A percentile compares a stretch with the other conserved stretches of the same genome.
These are phyloP conservation scores for Spondyliosoma cantharus DNA, from an alignment of 2,797 vertebrate species.

Conservation along the genomic window DNA sequence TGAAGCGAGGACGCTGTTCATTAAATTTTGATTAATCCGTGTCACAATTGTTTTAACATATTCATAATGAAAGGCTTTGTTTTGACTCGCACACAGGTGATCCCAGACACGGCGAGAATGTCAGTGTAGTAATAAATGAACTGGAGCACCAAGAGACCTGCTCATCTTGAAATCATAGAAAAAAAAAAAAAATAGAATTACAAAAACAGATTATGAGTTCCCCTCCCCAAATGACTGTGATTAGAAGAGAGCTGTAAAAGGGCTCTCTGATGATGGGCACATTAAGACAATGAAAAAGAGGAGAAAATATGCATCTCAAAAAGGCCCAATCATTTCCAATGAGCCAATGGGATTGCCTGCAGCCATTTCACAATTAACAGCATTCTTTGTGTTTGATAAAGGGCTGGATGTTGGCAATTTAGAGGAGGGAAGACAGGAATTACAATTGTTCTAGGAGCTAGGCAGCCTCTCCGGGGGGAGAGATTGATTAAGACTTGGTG, in stretches of 20 bases:
- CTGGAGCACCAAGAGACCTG: conserved; percentile 52
- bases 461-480: conserved; percentile 37
- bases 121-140: conserved; percentile 68
- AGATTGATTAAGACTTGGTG: conserved; percentile 59
- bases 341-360: conserved; percentile 70
- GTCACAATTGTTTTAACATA: conserved; percentile 70
- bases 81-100: conserved; percentile 72
- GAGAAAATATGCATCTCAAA: conserved; percentile 60
- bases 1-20: conserved; percentile 50
- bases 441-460: conserved; percentile 53
- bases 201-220: conserved; percentile 68
- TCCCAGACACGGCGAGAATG: conserved; percentile 64
- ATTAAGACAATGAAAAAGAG: conserved; percentile 65
- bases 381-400: conserved; percentile 74
- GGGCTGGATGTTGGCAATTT: conserved; percentile 74
- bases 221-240: conserved; percentile 68
- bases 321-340: conserved; percentile 65
- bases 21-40: conserved; percentile 67
- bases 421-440: conserved; percentile 55
- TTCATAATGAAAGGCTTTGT: conserved; percentile 71
- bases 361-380: conserved; percentile 76
- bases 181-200: conserved; percentile 47
- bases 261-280: conserved; percentile 59
- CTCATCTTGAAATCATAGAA: conserved; percentile 64
- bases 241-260: conserved; percentile 63